Conservation (phyloP, 1,140 invertebrate genomes). For the Drosophila sp. region DNA sequence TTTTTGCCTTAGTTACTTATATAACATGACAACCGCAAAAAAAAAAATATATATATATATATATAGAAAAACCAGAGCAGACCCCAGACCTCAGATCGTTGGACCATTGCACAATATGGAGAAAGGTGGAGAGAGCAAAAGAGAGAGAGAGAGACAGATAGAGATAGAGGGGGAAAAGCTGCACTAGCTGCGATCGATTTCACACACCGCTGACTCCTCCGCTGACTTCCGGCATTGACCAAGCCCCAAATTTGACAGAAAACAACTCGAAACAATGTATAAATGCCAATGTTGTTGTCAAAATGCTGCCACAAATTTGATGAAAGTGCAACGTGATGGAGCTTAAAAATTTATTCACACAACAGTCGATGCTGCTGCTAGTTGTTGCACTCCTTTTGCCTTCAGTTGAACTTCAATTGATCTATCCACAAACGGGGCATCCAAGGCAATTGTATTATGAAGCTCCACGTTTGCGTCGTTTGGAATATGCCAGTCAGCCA, state of each 20-base stretch:
- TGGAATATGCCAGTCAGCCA: conserved; percentile 43
- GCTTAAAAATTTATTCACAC: conserved; percentile 13
- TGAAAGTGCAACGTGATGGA: conserved; percentile 67
- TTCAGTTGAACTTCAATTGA: conserved; percentile 20
- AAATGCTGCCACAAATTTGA: conserved; percentile 79
- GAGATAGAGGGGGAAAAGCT: neutral
- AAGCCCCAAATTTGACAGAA: conserved; percentile 46
- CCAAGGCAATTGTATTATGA: conserved; percentile 51
- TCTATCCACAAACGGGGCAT: conserved; percentile 16
- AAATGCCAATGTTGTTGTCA: conserved; percentile 74
- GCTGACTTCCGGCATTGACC: conserved; percentile 66
- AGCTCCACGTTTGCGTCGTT: conserved; percentile 49
- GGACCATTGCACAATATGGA: conserved; percentile 57
- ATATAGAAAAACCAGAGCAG: conserved; percentile 9
- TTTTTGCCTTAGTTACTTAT: conserved; percentile 14
- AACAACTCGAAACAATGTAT: conserved; percentile 39
- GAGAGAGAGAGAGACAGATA: too few relatives aligned
- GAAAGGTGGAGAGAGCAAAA: neutral
- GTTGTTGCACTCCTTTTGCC: neutral
- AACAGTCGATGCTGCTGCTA: too few relatives aligned
- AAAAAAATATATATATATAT: too few relatives aligned
- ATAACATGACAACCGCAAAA: conserved; percentile 11
- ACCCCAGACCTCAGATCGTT: neutral
- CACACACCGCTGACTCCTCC: conserved; percentile 72
- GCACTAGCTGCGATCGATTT: conserved; percentile 64